A percentile compares a stretch with the other conserved stretches of the same genome.
phyloP scores from a whole-genome alignment of 2,888 invertebrate genomes.

The Agrilus biguttatus region DNA sequence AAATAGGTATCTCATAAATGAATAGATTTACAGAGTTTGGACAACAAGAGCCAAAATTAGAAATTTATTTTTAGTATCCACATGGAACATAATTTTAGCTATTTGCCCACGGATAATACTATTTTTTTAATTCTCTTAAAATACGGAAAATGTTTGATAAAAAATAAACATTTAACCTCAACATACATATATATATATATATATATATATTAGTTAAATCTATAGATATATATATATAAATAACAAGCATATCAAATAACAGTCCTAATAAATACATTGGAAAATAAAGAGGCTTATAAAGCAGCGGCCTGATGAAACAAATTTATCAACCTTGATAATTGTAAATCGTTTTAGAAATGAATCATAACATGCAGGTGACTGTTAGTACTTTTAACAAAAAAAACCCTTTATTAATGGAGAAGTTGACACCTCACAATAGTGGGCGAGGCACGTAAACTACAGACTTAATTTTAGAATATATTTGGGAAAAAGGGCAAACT shows the following conservation, averaged over 20 bases:
- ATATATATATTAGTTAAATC: too few relatives aligned
- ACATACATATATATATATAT: not conserved
- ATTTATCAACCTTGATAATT: conserved; percentile 9
- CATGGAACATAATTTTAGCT: conserved; percentile 19
- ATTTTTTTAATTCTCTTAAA: not conserved
- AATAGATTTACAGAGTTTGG: conserved; percentile 15
- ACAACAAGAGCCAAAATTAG: conserved; percentile 10
- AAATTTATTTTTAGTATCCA: conserved; percentile 16
- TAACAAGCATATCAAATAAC: too few relatives aligned
- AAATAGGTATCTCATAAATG: not conserved
- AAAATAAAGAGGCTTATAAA: not conserved
- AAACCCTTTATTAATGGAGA: conserved; percentile 6
- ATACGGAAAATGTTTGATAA: not conserved
- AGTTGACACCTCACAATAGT: conserved; percentile 8
- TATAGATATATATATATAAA: not conserved
- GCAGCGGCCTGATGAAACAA: conserved; percentile 2
- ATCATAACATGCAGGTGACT: conserved; percentile 10
- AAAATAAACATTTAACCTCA: not conserved
- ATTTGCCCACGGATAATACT: not conserved
- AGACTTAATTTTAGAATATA: conserved; percentile 1
- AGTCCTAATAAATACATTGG: too few relatives aligned
- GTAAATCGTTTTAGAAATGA: conserved; percentile 8
- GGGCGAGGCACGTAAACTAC: conserved; percentile 10
- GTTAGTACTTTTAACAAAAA: conserved; percentile 7
- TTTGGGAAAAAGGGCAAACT: not conserved